These are phyloP conservation scores for Coecobrya sp. DNA, from an alignment of 2,888 invertebrate species.

Conservation along the genomic window DNA sequence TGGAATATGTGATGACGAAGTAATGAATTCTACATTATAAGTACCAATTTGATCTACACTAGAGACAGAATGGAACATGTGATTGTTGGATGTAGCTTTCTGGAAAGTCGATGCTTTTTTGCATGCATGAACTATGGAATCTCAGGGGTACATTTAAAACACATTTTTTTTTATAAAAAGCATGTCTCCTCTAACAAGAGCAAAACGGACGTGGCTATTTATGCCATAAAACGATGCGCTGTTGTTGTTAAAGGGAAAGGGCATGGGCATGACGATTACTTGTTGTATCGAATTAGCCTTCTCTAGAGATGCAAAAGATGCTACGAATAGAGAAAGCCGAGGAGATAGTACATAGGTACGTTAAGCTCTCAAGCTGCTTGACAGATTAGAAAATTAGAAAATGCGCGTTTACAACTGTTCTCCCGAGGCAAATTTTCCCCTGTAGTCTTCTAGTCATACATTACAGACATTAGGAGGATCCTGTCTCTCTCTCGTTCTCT, in stretches of 20 bases:
- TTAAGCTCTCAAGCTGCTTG: constrained; percentile 47
- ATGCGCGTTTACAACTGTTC: constrained; percentile 15
- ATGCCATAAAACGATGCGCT: neutral
- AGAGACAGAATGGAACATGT: no score
- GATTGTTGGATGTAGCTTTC: no score
- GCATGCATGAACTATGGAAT: neutral
- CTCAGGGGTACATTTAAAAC: neutral
- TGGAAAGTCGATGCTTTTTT: neutral
- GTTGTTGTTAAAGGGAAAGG: constrained; percentile 1
- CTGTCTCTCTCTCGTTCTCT: neutral
- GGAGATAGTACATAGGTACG: neutral
- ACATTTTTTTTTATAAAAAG: neutral
- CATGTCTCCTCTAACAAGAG: neutral
- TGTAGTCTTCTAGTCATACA: neutral
- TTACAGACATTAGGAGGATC: neutral
- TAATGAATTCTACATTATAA: no score
- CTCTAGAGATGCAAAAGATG: neutral
- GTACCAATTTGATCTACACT: no score
- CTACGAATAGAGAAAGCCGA: neutral
- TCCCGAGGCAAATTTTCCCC: constrained; percentile 40
- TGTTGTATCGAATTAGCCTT: constrained; percentile 2
- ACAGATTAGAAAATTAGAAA: constrained; percentile 73
- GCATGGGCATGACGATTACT: neutral
- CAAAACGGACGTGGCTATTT: neutral
- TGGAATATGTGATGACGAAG: no score